phyloP scores from a whole-genome alignment of 2,797 vertebrate genomes.

The Tachyglossus aculeatus region DNA sequence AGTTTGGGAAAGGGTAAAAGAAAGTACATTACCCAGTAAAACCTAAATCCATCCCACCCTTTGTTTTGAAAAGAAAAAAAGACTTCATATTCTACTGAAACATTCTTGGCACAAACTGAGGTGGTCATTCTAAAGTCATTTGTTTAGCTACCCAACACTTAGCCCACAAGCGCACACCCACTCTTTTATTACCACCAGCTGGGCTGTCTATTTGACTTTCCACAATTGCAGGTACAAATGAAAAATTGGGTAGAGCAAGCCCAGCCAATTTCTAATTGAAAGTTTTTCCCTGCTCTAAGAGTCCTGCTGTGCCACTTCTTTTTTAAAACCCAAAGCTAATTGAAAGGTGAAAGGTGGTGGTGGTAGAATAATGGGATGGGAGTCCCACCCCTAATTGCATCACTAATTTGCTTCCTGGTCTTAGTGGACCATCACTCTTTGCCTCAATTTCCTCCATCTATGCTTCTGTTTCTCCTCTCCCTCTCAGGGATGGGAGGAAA shows the following conservation, averaged over 20 bases:
- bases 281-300: not conserved
- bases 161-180: not conserved
- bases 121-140: not conserved
- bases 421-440: too few relatives aligned
- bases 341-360: not conserved
- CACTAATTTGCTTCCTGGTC: too few relatives aligned
- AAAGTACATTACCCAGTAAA: not conserved
- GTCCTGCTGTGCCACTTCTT: not conserved
- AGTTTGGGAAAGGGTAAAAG: not conserved
- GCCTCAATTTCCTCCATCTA: not conserved
- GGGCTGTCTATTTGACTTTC: not conserved
- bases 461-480: conserved; percentile 1
- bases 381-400: not conserved
- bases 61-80: not conserved
- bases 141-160: not conserved
- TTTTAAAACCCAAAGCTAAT: not conserved
- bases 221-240: not conserved
- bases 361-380: too few relatives aligned
- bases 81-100: not conserved
- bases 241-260: not conserved
- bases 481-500: too few relatives aligned
- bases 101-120: not conserved
- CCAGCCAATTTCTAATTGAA: not conserved
- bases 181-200: not conserved
- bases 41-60: not conserved